Base-by-base conservation (phyloP, 2,888 invertebrate genomes). In the Hartigia nigra region DNA sequence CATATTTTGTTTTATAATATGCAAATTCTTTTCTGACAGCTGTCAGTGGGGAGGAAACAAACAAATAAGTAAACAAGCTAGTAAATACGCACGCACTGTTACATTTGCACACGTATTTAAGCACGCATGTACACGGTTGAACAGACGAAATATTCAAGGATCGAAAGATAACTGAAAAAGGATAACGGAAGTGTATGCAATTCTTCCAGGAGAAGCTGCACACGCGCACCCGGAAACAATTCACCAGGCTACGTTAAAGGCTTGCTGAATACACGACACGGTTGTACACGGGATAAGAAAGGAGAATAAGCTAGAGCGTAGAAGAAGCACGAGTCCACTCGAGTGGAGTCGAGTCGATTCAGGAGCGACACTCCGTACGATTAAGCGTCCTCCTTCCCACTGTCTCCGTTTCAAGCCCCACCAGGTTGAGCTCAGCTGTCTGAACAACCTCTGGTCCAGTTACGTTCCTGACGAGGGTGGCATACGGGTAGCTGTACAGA, bases 281-380 rank as follows among this genome's bases (percentile, higher is more conserved):
- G 23, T 55, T 55, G 9, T 23, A 23, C 55, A 55, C 55, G 14
- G 55, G 9, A 23, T 23, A 55, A 23, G 23, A 23, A 23, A 55
- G 55, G 55, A 55, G 55, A 55, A 55, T 55, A 55, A 55, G 55
- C 2, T 23, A 55, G 55, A 55, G 55, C 55, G 55, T 23, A 55
- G 55, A 55, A 55, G 55, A 55, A 23, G 55, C 55, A 55, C 55
- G 55, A 55, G 55, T 55, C 55, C 55, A 23, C 55, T 55, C 55
- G 23, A 55, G 55, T 55, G 23, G 55, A 55, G 55, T 55, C 55
- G 2, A 55, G 55, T 23, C 72, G 72, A 72, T 31, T 72, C 72
- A 72, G 72, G 23, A 72, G 72, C 72, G 72, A 72, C 72, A 72
- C 23, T 55, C 55, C 55, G 72, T 72, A 14, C 72, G 31, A 72